Conservation (phyloP, 1,140 invertebrate genomes). For the Pogonomyrmex californicus region DNA sequence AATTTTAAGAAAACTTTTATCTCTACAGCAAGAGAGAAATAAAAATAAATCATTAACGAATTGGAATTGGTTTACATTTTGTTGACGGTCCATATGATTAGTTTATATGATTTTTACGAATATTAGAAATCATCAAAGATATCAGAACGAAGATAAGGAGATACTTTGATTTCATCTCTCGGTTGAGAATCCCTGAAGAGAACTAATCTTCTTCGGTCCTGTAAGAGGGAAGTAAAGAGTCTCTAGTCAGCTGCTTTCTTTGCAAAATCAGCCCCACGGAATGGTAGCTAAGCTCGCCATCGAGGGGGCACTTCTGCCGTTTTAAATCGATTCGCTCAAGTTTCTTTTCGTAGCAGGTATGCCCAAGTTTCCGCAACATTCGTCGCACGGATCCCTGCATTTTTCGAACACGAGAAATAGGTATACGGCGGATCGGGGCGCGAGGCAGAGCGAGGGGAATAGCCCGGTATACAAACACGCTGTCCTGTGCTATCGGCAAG, state of each 20-base stretch:
- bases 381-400: conserved; percentile 45
- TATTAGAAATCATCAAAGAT: background rate
- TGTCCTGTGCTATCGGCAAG: conserved; percentile 74
- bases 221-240: conserved; percentile 76
- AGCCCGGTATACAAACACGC: conserved; percentile 74
- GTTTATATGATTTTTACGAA: background rate
- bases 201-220: conserved; percentile 68
- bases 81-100: too few species aligned
- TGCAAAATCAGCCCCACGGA: conserved; percentile 81
- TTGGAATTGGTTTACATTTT: background rate
- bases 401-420: conserved; percentile 50
- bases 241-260: conserved; percentile 85
- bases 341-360: conserved; percentile 83
- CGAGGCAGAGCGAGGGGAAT: conserved; percentile 32
- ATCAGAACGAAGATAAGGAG: background rate
- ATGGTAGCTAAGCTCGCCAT: conserved; percentile 40
- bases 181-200: conserved; percentile 81
- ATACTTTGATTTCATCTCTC: background rate
- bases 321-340: conserved; percentile 85
- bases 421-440: background rate
- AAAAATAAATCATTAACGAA: background rate
- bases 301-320: conserved; percentile 77
- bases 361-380: conserved; percentile 57
- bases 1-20: background rate
- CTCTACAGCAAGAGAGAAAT: too few species aligned